phyloP scores from a whole-genome alignment of 2,797 vertebrate species.

The Argentina silus region DNA sequence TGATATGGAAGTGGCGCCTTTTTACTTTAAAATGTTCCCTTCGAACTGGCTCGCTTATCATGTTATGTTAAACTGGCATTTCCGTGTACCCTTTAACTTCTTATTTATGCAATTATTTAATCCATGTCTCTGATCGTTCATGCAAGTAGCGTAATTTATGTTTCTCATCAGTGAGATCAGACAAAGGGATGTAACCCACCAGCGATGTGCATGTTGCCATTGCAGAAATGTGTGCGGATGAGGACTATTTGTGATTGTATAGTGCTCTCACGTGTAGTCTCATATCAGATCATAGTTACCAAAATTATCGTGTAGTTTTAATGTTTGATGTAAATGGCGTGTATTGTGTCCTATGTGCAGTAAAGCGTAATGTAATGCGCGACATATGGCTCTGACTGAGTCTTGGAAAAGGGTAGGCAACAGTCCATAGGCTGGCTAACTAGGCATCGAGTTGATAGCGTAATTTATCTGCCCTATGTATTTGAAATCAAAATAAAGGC shows the following conservation, averaged over 20 bases:
- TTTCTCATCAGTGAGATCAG: constrained; percentile 37
- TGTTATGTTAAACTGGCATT: too few relatives aligned
- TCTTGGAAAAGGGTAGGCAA: background rate
- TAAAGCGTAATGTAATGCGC: constrained; percentile 19
- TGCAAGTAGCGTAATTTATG: background rate
- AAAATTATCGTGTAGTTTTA: background rate
- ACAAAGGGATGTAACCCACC: constrained; percentile 73
- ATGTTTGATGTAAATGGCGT: background rate
- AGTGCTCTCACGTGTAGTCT: background rate
- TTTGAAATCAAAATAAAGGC: background rate
- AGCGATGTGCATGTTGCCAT: constrained; percentile 56
- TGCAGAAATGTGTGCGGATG: constrained; percentile 24
- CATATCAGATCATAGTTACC: background rate
- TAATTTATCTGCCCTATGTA: background rate
- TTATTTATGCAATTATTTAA: background rate
- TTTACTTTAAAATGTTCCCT: constrained; percentile 62
- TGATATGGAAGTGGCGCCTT: constrained; percentile 78
- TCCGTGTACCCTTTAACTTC: background rate
- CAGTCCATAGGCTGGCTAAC: background rate
- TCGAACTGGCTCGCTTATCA: background rate
- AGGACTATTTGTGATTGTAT: background rate
- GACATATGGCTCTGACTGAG: constrained; percentile 14
- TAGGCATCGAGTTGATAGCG: background rate
- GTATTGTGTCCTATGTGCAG: background rate
- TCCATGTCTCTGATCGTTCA: too few relatives aligned